Evolutionary conservation across 2,888 invertebrate species (phyloP).

Genomic region (Meandrusa payeni): DNA sequence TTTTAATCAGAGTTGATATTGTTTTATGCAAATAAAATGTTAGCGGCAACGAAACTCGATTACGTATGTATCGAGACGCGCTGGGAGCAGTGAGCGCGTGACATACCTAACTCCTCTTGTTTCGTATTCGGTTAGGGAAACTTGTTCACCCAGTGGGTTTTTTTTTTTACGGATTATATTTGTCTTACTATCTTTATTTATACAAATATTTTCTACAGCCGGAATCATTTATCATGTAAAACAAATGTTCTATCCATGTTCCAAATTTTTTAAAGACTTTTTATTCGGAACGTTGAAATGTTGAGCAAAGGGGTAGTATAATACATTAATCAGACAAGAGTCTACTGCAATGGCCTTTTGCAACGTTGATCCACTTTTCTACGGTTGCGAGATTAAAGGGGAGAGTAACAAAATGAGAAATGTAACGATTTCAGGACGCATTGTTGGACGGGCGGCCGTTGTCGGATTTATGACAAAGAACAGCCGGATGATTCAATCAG

Average conservation of each 20-base stretch:
- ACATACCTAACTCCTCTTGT: constrained; percentile 31
- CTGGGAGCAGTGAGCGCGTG: constrained; percentile 28
- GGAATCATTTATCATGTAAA: constrained; percentile 3
- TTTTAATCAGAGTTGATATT: constrained; percentile 25
- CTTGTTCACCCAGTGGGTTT: constrained; percentile 36
- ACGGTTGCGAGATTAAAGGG: constrained; percentile 80
- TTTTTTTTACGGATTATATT: constrained; percentile 34
- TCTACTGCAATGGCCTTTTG: constrained; percentile 75
- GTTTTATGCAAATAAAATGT: constrained; percentile 30
- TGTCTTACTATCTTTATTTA: constrained; percentile 26
- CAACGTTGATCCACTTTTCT: constrained; percentile 78
- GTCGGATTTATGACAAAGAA: constrained; percentile 81
- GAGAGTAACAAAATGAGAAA: constrained; percentile 80
- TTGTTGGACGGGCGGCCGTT: constrained; percentile 75
- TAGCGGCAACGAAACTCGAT: constrained; percentile 32
- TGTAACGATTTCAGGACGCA: constrained; percentile 79
- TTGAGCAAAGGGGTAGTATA: constrained; percentile 36
- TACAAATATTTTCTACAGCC: constrained; percentile 12
- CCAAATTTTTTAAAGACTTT: constrained; percentile 7
- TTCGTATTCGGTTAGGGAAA: constrained; percentile 36
- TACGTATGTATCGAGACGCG: constrained; percentile 36
- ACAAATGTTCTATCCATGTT: constrained; percentile 1
- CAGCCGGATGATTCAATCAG: constrained; percentile 79
- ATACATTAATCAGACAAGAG: constrained; percentile 73
- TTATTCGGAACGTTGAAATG: constrained; percentile 10